Evolutionary conservation across 1,140 invertebrate genomes (phyloP).

Genomic region (Heliconius congener): DNA sequence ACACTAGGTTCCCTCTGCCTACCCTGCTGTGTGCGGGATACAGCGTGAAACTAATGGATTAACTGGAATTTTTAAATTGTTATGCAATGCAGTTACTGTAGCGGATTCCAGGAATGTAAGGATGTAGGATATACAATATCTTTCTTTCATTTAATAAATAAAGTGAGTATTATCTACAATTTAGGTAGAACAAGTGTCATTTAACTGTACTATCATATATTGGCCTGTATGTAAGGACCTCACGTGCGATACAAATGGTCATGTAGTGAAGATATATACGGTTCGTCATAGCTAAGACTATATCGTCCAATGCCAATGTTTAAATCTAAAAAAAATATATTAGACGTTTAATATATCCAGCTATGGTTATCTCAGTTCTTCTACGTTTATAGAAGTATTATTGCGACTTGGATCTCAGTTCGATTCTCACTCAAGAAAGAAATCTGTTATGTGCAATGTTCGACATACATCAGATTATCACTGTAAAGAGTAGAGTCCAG

Average conservation of each 20-base stretch:
- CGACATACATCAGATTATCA: too few relatives aligned
- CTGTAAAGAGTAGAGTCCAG: too few relatives aligned
- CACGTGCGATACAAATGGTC: slow-evolving; percentile 13
- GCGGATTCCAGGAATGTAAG: not conserved
- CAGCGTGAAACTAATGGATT: too few relatives aligned
- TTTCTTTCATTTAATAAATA: slow-evolving; percentile 10
- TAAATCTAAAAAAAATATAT: not conserved
- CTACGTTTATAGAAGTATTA: not conserved
- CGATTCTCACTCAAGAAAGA: not conserved
- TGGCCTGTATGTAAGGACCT: slow-evolving; percentile 19
- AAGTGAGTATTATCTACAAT: slow-evolving; percentile 10
- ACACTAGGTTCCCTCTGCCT: too few relatives aligned
- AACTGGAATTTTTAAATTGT: too few relatives aligned
- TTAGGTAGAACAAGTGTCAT: slow-evolving; percentile 15
- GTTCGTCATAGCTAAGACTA: not conserved
- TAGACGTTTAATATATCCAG: not conserved
- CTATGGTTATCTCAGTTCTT: not conserved
- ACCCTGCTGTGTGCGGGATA: too few relatives aligned
- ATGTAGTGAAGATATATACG: not conserved
- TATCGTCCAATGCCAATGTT: not conserved
- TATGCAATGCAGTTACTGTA: not conserved
- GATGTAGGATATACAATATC: not conserved
- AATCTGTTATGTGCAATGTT: not conserved
- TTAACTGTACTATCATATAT: slow-evolving; percentile 13
- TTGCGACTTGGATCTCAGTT: slow-evolving; percentile 35